A percentile compares a stretch with the other conserved stretches of the same genome.
Evolutionary conservation across 2,797 vertebrate genomes (phyloP).

Genomic region (Trichosurus vulpecula): DNA sequence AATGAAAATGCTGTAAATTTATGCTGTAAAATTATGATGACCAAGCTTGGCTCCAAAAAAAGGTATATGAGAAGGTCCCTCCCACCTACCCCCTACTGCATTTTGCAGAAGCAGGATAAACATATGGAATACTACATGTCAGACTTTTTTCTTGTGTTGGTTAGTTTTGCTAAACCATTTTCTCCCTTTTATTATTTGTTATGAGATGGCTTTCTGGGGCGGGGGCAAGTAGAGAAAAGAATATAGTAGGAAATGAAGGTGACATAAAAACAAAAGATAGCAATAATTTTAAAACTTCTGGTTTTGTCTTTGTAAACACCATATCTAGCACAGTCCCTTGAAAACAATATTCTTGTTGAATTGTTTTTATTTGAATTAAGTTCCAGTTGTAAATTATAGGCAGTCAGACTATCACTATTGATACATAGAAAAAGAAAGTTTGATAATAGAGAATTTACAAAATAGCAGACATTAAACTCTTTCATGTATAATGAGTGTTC

Average conservation of each 20-base stretch:
- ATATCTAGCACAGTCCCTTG: neutral
- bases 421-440: conserved; percentile 33
- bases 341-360: neutral
- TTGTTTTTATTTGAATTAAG: conserved; percentile 61
- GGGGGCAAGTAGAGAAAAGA: neutral
- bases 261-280: neutral
- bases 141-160: neutral
- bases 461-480: conserved; percentile 11
- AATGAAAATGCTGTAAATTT: neutral
- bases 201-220: neutral
- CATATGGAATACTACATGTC: neutral
- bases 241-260: neutral
- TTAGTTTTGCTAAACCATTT: neutral
- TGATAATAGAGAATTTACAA: conserved; percentile 14
- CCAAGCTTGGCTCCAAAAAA: neutral
- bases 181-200: neutral
- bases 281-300: neutral
- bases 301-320: neutral
- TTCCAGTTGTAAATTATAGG: conserved; percentile 36
- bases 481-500: neutral
- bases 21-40: neutral
- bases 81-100: neutral
- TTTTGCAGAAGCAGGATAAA: neutral
- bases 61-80: neutral
- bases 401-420: conserved; percentile 34